A percentile compares a stretch with the other conserved stretches of the same genome.
phyloP scores from a whole-genome alignment of 2,888 invertebrate genomes.

The Oscheius sp. region DNA sequence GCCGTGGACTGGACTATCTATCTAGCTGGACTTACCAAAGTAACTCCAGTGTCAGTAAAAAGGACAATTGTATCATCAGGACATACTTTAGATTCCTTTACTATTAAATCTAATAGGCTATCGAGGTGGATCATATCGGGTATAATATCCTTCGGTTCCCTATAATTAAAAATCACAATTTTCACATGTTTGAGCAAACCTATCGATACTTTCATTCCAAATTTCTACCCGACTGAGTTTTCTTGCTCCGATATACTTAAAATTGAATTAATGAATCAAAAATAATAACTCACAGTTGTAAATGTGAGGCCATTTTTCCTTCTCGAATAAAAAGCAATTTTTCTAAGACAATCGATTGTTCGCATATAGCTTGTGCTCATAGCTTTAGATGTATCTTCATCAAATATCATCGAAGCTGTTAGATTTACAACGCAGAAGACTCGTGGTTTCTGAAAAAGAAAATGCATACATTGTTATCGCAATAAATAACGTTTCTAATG shows the following conservation, averaged over 20 bases:
- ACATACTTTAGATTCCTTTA: not conserved
- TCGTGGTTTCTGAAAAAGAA: not conserved
- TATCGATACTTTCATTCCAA: no score
- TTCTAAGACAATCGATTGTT: not conserved
- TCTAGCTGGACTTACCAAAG: not conserved
- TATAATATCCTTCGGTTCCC: not conserved
- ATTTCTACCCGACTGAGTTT: not conserved
- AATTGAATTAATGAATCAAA: not conserved
- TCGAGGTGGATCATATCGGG: not conserved
- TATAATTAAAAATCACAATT: no score
- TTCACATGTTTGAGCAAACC: no score
- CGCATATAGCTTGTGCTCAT: not conserved
- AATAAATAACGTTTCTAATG: no score
- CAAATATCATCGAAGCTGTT: constrained; percentile 8
- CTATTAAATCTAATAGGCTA: not conserved
- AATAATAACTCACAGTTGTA: not conserved
- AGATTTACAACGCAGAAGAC: not conserved
- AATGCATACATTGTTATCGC: no score
- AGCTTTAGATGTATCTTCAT: not conserved
- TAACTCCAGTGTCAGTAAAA: not conserved
- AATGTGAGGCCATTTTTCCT: not conserved
- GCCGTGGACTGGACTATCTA: not conserved
- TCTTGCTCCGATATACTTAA: constrained; percentile 13
- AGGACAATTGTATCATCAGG: constrained; percentile 4
- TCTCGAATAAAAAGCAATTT: not conserved